Evolutionary conservation across 2,888 invertebrate species (phyloP).

Genomic region (Campoplex capitator): DNA sequence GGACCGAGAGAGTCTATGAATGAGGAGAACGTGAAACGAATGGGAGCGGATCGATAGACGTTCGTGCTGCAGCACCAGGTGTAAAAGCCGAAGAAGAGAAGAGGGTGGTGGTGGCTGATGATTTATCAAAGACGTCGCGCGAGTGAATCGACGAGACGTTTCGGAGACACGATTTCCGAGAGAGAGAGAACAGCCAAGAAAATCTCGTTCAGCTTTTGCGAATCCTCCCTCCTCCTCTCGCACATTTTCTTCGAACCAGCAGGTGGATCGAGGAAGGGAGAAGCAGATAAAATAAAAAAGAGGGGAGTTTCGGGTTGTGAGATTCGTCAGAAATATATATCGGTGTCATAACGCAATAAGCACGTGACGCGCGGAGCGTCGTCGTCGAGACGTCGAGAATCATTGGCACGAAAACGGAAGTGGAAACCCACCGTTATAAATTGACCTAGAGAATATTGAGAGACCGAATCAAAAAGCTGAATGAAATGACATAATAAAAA

Average conservation of each 20-base stretch:
- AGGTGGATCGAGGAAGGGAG: background rate
- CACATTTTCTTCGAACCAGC: no score
- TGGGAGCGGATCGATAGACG: slow-evolving; percentile 54
- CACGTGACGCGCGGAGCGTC: background rate
- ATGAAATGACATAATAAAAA: background rate
- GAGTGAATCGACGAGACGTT: slow-evolving; percentile 47
- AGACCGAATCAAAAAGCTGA: slow-evolving; percentile 1
- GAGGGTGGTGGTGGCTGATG: background rate
- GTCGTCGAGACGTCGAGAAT: slow-evolving; percentile 23
- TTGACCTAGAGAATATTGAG: slow-evolving; percentile 14
- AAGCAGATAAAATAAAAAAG: background rate
- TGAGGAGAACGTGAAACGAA: slow-evolving; percentile 21
- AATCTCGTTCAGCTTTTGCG: slow-evolving; percentile 10
- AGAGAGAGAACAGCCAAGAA: slow-evolving; percentile 36
- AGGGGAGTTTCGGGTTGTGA: background rate
- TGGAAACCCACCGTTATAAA: slow-evolving; percentile 12
- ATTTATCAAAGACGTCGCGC: slow-evolving; percentile 45
- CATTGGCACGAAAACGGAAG: slow-evolving; percentile 39
- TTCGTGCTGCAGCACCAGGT: slow-evolving; percentile 30
- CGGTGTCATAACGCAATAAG: background rate
- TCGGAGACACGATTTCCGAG: slow-evolving; percentile 38
- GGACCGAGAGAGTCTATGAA: slow-evolving; percentile 31
- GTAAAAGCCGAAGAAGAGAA: background rate
- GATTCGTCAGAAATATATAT: slow-evolving; percentile 25
- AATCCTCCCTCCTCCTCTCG: background rate